Percentiles rank a stretch among this genome's conserved stretches.
These are phyloP conservation scores for Aphidius colemani DNA, from an alignment of 2,888 invertebrate genomes.

Conservation along the genomic window DNA sequence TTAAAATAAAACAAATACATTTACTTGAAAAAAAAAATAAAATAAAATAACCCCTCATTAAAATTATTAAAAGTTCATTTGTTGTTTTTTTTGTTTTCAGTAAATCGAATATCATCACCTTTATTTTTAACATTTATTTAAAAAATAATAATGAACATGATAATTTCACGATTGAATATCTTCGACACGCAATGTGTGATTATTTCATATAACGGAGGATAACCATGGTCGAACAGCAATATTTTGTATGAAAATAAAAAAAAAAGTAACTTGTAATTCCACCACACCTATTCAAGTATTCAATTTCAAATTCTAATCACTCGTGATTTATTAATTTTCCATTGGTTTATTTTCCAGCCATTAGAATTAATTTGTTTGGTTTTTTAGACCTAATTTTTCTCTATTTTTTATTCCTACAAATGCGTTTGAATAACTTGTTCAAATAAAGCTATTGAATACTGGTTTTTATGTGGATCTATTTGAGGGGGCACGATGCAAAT, in stretches of 20 bases:
- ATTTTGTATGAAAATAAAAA: conserved; percentile 1
- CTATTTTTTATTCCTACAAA: neutral
- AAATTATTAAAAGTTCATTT: too few species aligned
- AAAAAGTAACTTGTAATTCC: conserved; percentile 5
- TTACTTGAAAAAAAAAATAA: too few species aligned
- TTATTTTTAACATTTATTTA: too few species aligned
- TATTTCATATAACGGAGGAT: conserved; percentile 22
- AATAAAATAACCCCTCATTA: too few species aligned
- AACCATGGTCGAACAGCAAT: conserved; percentile 5
- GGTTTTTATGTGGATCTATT: conserved; percentile 8
- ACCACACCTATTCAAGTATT: conserved; percentile 6
- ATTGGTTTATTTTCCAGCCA: neutral
- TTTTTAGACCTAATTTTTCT: neutral
- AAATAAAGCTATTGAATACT: conserved; percentile 15
- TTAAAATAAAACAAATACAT: too few species aligned
- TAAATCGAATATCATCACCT: too few species aligned
- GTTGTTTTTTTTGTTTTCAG: too few species aligned
- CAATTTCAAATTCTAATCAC: neutral
- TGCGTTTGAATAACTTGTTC: neutral
- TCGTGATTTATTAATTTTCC: conserved; percentile 22
- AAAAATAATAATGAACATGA: neutral
- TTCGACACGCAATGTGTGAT: conserved; percentile 12
- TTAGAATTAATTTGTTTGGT: neutral
- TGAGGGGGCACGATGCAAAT: conserved; percentile 19
- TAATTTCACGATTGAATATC: neutral